Conservation (phyloP, 2,888 invertebrate genomes). For the Drosophila birchii region DNA sequence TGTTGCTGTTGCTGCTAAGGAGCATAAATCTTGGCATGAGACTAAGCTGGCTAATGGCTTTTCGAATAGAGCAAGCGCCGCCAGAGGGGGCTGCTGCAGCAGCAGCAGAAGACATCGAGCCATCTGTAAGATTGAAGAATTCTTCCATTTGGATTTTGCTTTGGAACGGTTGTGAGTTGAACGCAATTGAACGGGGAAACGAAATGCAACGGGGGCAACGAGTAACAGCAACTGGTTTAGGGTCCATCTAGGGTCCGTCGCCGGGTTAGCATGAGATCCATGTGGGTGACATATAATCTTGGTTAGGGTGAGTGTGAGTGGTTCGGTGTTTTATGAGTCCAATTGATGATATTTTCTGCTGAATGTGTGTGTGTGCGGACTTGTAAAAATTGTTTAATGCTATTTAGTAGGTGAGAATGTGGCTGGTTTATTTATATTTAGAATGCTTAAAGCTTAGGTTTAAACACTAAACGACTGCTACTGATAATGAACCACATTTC, state of each 20-base stretch:
- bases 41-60: slow-evolving; percentile 56
- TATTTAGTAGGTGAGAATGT: slow-evolving; percentile 20
- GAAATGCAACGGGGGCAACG: slow-evolving; percentile 30
- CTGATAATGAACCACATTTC: slow-evolving; percentile 69
- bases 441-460: slow-evolving; percentile 62
- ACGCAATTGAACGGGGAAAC: slow-evolving; percentile 35
- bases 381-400: slow-evolving; percentile 41
- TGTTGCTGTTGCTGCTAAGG: slow-evolving; percentile 43
- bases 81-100: slow-evolving; percentile 79
- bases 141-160: slow-evolving; percentile 53
- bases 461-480: slow-evolving; percentile 63
- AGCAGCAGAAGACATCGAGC: slow-evolving; percentile 80
- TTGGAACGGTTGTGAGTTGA: slow-evolving; percentile 45
- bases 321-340: slow-evolving; percentile 1
- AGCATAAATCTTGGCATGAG: slow-evolving; percentile 33
- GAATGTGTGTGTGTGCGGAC: slow-evolving; percentile 16
- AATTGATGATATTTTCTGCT: slow-evolving; percentile 21
- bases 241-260: slow-evolving; percentile 48
- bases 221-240: slow-evolving; percentile 34
- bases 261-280: slow-evolving; percentile 53
- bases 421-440: slow-evolving; percentile 41
- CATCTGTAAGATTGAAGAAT: slow-evolving; percentile 81
- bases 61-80: slow-evolving; percentile 77
- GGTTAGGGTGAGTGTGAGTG: slow-evolving; percentile 16
- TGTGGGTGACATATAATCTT: slow-evolving; percentile 9